These are phyloP conservation scores for Dipodomys stephensi DNA, from an alignment of 2,113 vertebrate species.

Conservation along the genomic window DNA sequence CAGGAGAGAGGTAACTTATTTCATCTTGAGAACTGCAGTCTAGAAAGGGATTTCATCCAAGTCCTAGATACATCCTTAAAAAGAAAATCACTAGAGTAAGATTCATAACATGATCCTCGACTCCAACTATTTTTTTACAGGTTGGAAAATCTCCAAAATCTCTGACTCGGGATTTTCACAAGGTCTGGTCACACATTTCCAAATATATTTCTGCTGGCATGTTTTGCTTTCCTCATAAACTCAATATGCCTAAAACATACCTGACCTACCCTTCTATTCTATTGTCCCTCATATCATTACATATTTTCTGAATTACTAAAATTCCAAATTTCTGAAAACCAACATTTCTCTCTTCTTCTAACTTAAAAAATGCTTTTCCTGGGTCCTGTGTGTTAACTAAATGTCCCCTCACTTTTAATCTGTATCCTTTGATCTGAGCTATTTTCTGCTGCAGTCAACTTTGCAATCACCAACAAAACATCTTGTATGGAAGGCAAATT, in stretches of 20 bases:
- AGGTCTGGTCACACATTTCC: background rate
- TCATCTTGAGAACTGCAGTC: background rate
- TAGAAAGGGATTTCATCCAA: conserved; percentile 2
- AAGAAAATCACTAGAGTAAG: background rate
- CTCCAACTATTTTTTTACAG: background rate
- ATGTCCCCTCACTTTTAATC: no score
- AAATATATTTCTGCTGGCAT: background rate
- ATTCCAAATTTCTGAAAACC: background rate
- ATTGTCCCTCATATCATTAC: conserved; percentile 1
- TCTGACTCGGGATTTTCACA: background rate
- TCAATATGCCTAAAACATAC: background rate
- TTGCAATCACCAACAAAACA: no score
- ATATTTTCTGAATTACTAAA: background rate
- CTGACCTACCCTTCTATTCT: background rate
- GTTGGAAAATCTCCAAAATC: conserved; percentile 2
- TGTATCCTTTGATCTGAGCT: no score
- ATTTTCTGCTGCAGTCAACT: no score
- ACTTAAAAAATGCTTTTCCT: no score
- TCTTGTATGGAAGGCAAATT: no score
- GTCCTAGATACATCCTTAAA: background rate
- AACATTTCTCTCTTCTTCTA: background rate
- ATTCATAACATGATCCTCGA: background rate
- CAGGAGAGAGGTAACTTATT: background rate
- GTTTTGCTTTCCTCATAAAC: conserved; percentile 30
- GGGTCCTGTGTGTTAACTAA: no score